phyloP scores from a whole-genome alignment of 2,888 invertebrate genomes.

The Xestia rhomboidea region DNA sequence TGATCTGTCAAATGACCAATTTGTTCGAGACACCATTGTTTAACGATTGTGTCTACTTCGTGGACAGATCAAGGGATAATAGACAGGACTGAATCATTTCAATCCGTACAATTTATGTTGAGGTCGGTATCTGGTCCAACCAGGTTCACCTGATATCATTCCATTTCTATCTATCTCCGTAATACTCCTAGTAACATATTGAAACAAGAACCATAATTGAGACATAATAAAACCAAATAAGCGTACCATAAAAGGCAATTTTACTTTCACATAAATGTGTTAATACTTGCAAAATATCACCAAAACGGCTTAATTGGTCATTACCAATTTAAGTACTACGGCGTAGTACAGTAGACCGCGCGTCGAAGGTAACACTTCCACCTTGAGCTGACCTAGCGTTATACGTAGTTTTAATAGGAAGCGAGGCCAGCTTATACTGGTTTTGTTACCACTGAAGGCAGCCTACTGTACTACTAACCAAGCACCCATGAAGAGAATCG shows the following conservation, averaged over 20 bases:
- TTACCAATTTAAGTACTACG: slow-evolving; percentile 40
- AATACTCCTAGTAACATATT: background rate
- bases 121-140: too few species aligned
- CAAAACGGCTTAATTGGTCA: slow-evolving; percentile 36
- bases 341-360: background rate
- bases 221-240: slow-evolving; percentile 11
- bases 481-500: slow-evolving; percentile 7
- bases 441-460: background rate
- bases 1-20: too few species aligned
- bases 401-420: background rate
- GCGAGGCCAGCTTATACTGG: background rate
- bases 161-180: too few species aligned
- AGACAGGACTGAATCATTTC: background rate
- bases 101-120: background rate
- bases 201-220: slow-evolving; percentile 8
- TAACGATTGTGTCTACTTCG: too few species aligned
- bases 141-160: background rate
- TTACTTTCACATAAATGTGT: slow-evolving; percentile 37
- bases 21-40: too few species aligned
- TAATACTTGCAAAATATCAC: slow-evolving; percentile 29
- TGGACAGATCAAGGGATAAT: too few species aligned
- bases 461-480: background rate
- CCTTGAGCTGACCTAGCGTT: background rate
- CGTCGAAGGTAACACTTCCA: background rate
- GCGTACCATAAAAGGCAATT: slow-evolving; percentile 16